These are phyloP conservation scores for Megaptera novaeangliae DNA, from an alignment of 2,113 vertebrate genomes.

Conservation along the genomic window DNA sequence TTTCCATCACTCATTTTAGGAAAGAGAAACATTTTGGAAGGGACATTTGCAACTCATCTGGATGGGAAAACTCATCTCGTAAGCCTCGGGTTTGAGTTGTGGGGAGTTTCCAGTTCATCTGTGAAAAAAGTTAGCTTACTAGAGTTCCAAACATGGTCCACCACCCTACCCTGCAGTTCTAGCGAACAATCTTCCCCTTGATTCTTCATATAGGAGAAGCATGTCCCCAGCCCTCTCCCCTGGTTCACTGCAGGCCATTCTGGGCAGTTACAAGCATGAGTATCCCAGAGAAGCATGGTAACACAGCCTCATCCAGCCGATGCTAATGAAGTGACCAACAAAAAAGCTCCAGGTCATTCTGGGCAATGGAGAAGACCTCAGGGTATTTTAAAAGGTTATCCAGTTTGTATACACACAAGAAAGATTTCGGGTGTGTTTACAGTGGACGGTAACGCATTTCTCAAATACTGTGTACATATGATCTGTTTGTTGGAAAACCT, in stretches of 20 bases:
- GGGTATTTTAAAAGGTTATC: slow-evolving; percentile 19
- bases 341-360: background rate
- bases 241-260: background rate
- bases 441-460: background rate
- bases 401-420: background rate
- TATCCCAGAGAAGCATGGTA: background rate
- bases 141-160: background rate
- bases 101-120: slow-evolving; percentile 42
- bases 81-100: background rate
- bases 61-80: slow-evolving; percentile 33
- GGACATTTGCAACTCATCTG: background rate
- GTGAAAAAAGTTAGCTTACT: background rate
- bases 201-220: background rate
- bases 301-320: background rate
- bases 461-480: background rate
- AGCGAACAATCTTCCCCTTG: background rate
- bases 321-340: background rate
- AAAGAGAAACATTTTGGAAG: slow-evolving; percentile 31
- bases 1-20: slow-evolving; percentile 27
- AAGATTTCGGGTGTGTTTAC: background rate
- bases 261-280: background rate
- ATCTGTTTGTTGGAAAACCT: background rate
- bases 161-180: background rate
- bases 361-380: background rate
- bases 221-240: background rate